Conservation (phyloP, 2,888 invertebrate genomes). For the Nomada flava region DNA sequence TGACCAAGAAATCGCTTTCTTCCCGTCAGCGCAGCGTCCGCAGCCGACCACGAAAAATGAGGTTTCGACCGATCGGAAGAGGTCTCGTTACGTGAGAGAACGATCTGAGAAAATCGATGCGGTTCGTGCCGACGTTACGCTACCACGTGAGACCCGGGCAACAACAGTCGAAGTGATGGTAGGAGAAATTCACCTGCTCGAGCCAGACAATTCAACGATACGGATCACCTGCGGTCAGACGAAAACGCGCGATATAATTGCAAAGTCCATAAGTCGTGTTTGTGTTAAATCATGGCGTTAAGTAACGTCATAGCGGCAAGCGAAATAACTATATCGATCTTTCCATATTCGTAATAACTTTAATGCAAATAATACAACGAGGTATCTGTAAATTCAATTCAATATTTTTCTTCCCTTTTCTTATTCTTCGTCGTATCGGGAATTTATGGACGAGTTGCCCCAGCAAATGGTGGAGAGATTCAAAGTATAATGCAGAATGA, state of each 20-base stretch:
- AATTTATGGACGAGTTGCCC: background rate
- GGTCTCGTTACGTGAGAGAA: constrained; percentile 50
- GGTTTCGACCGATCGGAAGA: constrained; percentile 47
- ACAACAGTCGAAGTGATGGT: background rate
- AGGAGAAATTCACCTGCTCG: constrained; percentile 51
- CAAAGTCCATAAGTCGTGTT: constrained; percentile 13
- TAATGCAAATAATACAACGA: no score
- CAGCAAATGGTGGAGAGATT: background rate
- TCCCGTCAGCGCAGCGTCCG: constrained; percentile 33
- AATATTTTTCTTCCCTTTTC: background rate
- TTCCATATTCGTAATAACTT: no score
- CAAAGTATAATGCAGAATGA: background rate
- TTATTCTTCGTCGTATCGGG: background rate
- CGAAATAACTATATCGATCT: constrained; percentile 11
- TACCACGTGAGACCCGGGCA: constrained; percentile 16
- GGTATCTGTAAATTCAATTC: background rate
- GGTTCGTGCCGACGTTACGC: constrained; percentile 22
- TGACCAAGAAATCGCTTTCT: constrained; percentile 57
- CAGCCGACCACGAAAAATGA: constrained; percentile 54
- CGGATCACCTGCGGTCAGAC: background rate
- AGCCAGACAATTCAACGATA: constrained; percentile 22
- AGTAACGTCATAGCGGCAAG: constrained; percentile 34
- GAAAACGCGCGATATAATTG: constrained; percentile 16
- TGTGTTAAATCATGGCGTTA: constrained; percentile 47
- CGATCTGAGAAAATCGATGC: constrained; percentile 65